phyloP scores from a whole-genome alignment of 2,888 invertebrate species.

The Zootermopsis nevadensis region DNA sequence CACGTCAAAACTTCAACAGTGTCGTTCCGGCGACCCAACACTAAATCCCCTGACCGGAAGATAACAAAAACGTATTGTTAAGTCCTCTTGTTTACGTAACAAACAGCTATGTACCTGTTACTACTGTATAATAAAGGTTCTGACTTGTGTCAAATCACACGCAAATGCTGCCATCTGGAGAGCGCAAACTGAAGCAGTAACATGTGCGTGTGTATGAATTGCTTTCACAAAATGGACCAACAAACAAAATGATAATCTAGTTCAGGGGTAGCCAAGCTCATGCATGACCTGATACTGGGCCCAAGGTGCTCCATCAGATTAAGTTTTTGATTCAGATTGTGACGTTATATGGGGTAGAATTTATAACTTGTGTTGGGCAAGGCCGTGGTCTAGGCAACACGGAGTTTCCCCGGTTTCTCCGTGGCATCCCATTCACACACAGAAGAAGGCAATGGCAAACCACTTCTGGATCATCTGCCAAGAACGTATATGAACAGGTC shows the following conservation, averaged over 20 bases:
- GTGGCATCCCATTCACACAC: no score
- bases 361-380: no score
- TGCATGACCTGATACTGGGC: no score
- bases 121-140: not conserved
- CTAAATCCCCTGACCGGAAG: not conserved
- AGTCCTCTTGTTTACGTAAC: not conserved
- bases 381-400: no score
- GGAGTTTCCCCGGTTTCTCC: no score
- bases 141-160: slow-evolving; percentile 37
- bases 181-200: slow-evolving; percentile 15
- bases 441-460: no score
- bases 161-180: slow-evolving; percentile 41
- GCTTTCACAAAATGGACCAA: slow-evolving; percentile 26
- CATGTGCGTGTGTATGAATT: slow-evolving; percentile 27
- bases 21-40: not conserved
- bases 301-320: no score
- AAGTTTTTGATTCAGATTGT: no score
- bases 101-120: not conserved
- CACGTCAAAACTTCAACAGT: not conserved
- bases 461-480: no score
- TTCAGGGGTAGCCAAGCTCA: slow-evolving; percentile 5
- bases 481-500: no score
- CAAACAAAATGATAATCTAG: slow-evolving; percentile 19
- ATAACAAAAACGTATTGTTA: not conserved
- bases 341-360: no score